Percentiles rank a stretch among this genome's conserved stretches.
Evolutionary conservation across 2,888 invertebrate genomes (phyloP).

Genomic region (Perithous albicinctus): DNA sequence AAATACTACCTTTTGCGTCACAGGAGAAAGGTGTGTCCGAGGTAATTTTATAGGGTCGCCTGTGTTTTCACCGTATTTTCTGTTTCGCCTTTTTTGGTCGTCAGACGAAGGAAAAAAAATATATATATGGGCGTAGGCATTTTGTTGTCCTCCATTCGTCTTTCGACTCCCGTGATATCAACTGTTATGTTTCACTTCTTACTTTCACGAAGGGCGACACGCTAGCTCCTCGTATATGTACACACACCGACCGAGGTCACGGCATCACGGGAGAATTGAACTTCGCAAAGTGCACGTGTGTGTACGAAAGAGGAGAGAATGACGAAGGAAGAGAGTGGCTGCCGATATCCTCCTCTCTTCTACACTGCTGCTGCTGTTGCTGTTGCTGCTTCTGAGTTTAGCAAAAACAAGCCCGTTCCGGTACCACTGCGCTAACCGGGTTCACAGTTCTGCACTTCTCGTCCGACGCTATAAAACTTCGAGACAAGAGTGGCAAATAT

Average conservation of each 20-base stretch:
- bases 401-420: slow-evolving; percentile 40
- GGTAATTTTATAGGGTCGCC: neutral
- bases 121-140: slow-evolving; percentile 8
- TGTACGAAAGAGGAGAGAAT: slow-evolving; percentile 2
- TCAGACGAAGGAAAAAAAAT: neutral
- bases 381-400: slow-evolving; percentile 21
- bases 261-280: slow-evolving; percentile 36
- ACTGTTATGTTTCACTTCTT: slow-evolving; percentile 1
- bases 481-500: too few relatives aligned
- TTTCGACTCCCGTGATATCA: neutral
- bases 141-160: neutral
- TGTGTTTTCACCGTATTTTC: slow-evolving; percentile 12
- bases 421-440: slow-evolving; percentile 6
- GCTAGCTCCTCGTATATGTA: neutral
- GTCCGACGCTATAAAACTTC: neutral
- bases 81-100: slow-evolving; percentile 33
- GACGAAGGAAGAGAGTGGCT: slow-evolving; percentile 9
- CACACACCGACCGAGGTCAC: slow-evolving; percentile 42
- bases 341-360: too few relatives aligned
- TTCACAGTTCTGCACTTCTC: slow-evolving; percentile 7
- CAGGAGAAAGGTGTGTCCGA: slow-evolving; percentile 6
- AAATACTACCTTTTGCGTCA: slow-evolving; percentile 2
- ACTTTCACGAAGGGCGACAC: slow-evolving; percentile 24
- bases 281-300: slow-evolving; percentile 35
- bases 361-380: neutral